Percentiles rank a stretch among this genome's conserved stretches.
Conservation (phyloP, 2,797 vertebrate species). For the Naso thynnoides region DNA sequence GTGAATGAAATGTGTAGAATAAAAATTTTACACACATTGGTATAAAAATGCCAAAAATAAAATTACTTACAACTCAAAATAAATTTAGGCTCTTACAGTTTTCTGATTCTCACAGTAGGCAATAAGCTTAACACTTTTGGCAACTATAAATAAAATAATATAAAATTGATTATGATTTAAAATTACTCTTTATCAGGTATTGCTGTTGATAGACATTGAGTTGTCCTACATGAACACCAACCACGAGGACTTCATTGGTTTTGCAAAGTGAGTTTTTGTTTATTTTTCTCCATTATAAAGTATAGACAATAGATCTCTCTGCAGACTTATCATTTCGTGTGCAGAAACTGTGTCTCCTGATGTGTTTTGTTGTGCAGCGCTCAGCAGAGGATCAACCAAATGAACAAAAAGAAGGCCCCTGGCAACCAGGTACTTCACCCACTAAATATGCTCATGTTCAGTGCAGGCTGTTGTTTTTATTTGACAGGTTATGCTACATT, state of each 20-base stretch:
- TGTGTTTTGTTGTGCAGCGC: conserved; percentile 83
- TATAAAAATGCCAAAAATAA: neutral
- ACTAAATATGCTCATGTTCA: neutral
- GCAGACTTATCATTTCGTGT: neutral
- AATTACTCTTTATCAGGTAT: conserved; percentile 84
- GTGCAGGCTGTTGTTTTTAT: neutral
- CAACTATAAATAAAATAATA: neutral
- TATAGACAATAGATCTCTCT: neutral
- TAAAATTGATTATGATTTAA: too few relatives aligned
- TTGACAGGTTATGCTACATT: neutral
- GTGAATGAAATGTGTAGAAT: neutral
- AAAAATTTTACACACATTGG: neutral
- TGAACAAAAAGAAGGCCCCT: conserved; percentile 95
- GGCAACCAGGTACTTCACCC: conserved; percentile 92
- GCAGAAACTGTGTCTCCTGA: neutral
- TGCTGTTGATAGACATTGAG: conserved; percentile 98
- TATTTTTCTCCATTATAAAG: neutral
- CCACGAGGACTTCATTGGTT: conserved; percentile 99
- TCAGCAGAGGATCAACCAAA: conserved; percentile 96
- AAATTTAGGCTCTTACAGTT: too few relatives aligned
- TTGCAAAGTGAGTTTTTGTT: conserved; percentile 92
- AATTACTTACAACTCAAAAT: too few relatives aligned
- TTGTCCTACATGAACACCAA: conserved; percentile 99
- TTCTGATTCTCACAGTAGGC: too few relatives aligned
- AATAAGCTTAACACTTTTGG: too few relatives aligned